Evolutionary conservation across 2,797 vertebrate genomes (phyloP), one percentile per base, ranked within the genome.

Genomic region (Bovichtus diacanthus): DNA sequence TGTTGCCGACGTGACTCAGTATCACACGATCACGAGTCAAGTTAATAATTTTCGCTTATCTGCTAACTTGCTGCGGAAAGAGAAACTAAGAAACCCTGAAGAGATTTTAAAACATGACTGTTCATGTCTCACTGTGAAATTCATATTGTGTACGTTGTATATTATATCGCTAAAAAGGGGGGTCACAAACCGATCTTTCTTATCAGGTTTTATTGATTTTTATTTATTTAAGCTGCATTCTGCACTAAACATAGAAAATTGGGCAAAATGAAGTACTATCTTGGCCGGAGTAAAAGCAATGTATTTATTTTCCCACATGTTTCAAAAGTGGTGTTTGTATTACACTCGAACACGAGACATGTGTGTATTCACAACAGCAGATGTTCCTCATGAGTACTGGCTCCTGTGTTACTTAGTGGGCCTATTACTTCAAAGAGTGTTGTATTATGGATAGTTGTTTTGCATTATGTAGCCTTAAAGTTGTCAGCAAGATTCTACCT

Each of bases 31-130:
- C 39, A 54, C 38, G 11, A n/a, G n/a, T n/a, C n/a, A 62, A 77
- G 47, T 76, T 61, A 55, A 60, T 51, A 53, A 69, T 74, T 68
- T 83, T 74, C 50, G 34, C 38, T 80, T 66, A 62, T 65, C 74
- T 54, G 9, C 51, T 3, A 49, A 34, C 19, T 44, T 31, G 38
- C 19, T 31, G 15, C 65, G 21, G 27, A 56, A 69, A 27, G 9
- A 43, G 9, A n/a, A 64, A 27, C 25, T 16, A 47, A 76, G 54
- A 41, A 65, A 34, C 19, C 51, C 36, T 38, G 6, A 16, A 43
- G 49, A 60, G 29, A 47, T 25, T 49, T 60, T 63, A 60, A 49
- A 73, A 66, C 36, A 15, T 38, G 21, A 72, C 23, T 44, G 16
- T n/a, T n/a, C n/a, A n/a, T n/a, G n/a, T n/a, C n/a, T n/a, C n/a